Evolutionary conservation across 1,140 invertebrate genomes (phyloP), one percentile per base, ranked within the genome.

Genomic region (Cepaea nemoralis): DNA sequence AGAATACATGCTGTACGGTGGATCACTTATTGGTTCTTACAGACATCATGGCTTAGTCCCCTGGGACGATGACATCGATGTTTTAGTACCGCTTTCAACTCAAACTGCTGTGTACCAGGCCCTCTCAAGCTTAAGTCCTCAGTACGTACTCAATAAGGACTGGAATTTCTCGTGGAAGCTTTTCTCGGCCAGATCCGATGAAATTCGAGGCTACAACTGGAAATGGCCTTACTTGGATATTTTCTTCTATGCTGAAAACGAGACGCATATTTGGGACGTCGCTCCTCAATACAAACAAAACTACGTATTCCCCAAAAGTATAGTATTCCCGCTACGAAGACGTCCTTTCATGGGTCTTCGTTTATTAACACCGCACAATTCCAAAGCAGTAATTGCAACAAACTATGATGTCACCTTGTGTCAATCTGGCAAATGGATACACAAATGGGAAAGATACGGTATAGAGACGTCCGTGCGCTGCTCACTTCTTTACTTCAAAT

Each of bases 21-120:
- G 86, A 2, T 78, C 85, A 12, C 63, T 86, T 19, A 59, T 87
- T n/a, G 86, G 86, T 24, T 83, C 85, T 39, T 87, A 80, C 67
- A 45, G 86, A 16, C 86, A 87, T 59, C 86, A 87, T 50, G 85
- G 78, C 45, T 71, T 86, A 27, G 83, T 87, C 31, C 86, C 86
- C 0, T 87, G 86, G 86, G 86, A 87, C 77, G 86, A 87, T 40
- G 86, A 87, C 66, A 67, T 83, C 5, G 86, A 87, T 50, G 73
- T 87, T 35, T 59, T 86, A 12, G 71, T 86, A 39, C 76, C 75
- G 19, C 33, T 74, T 3, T 59, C 48, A 22, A 42, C 84, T 3
- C 39, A 39, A 63, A 45, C 22, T 1, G 8, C 22, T 3, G 24
- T 77, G 66, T 27, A 40, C 10, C 31, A 14, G 0, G 42, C 35